Percentiles rank a stretch among this genome's conserved stretches.
phyloP scores from a whole-genome alignment of 2,888 invertebrate genomes.

The Pecten maximus region DNA sequence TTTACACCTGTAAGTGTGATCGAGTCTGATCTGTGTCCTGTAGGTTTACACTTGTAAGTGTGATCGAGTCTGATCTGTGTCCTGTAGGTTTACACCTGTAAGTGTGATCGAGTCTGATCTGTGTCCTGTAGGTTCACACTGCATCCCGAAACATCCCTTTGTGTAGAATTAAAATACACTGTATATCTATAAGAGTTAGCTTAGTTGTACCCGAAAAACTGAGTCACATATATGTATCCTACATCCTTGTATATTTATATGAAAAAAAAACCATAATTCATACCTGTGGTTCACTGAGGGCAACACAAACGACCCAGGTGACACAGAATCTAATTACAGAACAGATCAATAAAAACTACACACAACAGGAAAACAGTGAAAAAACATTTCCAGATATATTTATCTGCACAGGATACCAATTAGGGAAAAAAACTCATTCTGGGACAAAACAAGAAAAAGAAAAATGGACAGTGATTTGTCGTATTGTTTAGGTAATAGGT shows the following conservation, averaged over 20 bases:
- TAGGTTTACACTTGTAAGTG: no score
- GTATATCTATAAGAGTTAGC: not conserved
- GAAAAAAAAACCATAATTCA: not conserved
- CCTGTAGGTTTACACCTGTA: no score
- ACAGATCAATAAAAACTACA: not conserved
- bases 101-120: no score
- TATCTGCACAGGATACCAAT: not conserved
- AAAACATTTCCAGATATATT: not conserved
- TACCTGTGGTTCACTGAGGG: not conserved
- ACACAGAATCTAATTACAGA: not conserved
- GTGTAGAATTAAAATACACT: no score
- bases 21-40: no score
- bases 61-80: no score
- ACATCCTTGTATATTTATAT: not conserved
- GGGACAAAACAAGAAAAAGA: not conserved
- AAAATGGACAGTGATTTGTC: not conserved
- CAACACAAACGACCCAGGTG: not conserved
- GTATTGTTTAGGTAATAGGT: not conserved
- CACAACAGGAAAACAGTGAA: not conserved
- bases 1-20: no score
- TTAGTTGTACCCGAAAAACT: not conserved
- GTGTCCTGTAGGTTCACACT: no score
- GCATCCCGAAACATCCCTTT: no score
- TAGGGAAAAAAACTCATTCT: not conserved
- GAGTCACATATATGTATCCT: not conserved